A percentile compares a stretch with the other conserved stretches of the same genome.
Conservation (phyloP, 2,797 vertebrate species). For the Oreonectes daqikongensis region DNA sequence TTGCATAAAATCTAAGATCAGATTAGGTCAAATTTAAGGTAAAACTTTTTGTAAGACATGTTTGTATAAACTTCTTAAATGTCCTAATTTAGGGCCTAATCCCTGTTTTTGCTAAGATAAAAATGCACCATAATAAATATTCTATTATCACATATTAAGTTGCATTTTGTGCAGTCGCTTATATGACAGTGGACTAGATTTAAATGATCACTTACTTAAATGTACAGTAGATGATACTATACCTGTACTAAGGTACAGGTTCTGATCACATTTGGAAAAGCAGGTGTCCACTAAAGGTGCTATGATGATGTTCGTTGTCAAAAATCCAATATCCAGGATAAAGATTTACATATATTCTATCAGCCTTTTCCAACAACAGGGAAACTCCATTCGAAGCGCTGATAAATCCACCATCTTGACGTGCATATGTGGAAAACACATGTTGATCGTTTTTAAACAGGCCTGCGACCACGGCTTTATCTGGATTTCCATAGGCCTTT, state of each 20-base stretch:
- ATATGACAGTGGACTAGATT: no score
- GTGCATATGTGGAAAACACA: slow-evolving; percentile 23
- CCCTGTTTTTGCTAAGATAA: no score
- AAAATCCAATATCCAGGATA: slow-evolving; percentile 32
- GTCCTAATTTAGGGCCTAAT: no score
- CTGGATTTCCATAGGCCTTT: not conserved
- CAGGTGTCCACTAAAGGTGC: slow-evolving; percentile 45
- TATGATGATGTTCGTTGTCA: slow-evolving; percentile 47
- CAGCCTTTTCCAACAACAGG: slow-evolving; percentile 33
- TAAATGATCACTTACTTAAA: no score
- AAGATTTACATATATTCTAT: not conserved
- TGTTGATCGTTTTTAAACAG: slow-evolving; percentile 42
- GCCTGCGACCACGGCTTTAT: not conserved
- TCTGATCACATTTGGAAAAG: slow-evolving; percentile 41
- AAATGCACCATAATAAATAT: no score
- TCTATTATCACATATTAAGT: no score
- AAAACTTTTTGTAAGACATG: no score
- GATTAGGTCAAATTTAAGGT: no score
- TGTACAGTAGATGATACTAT: no score
- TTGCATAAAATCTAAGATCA: no score
- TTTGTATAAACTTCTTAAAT: no score
- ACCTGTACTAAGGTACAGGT: not conserved
- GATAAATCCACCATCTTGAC: slow-evolving; percentile 1
- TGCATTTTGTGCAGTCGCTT: no score
- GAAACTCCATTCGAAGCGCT: slow-evolving; percentile 40